Evolutionary conservation across 2,888 invertebrate genomes (phyloP).

Genomic region (Aleiodes alternator): DNA sequence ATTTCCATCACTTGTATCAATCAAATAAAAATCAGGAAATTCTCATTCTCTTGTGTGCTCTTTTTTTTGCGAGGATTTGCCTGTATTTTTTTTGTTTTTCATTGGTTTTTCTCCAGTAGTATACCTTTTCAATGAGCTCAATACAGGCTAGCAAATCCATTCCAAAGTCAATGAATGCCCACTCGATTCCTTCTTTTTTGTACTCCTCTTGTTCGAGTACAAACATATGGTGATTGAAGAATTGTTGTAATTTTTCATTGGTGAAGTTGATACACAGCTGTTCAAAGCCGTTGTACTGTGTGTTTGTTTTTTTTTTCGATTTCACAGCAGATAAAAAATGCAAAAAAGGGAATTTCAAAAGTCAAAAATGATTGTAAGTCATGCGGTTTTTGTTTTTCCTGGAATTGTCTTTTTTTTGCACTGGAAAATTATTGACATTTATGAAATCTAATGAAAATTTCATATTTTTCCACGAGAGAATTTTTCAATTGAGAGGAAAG

Average conservation of each 20-base stretch:
- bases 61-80: slow-evolving; percentile 1
- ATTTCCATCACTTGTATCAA: background rate
- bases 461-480: background rate
- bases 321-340: slow-evolving; percentile 58
- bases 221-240: slow-evolving; percentile 99
- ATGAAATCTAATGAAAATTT: background rate
- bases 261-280: slow-evolving; percentile 99
- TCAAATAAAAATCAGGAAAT: slow-evolving; percentile 14
- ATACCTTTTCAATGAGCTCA: slow-evolving; percentile 95
- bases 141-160: slow-evolving; percentile 97
- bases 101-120: slow-evolving; percentile 4
- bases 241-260: slow-evolving; percentile 98
- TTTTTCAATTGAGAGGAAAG: no score
- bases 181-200: slow-evolving; percentile 94
- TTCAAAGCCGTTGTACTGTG: slow-evolving; percentile 95
- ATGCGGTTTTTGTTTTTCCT: background rate
- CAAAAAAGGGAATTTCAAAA: slow-evolving; percentile 55
- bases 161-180: slow-evolving; percentile 98
- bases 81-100: slow-evolving; percentile 12
- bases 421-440: slow-evolving; percentile 7
- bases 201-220: slow-evolving; percentile 98
- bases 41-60: slow-evolving; percentile 13
- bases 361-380: slow-evolving; percentile 46
- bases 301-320: slow-evolving; percentile 37
- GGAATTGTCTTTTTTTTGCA: background rate